Conservation (phyloP, 2,888 invertebrate species). For the Erebia aethiops region DNA sequence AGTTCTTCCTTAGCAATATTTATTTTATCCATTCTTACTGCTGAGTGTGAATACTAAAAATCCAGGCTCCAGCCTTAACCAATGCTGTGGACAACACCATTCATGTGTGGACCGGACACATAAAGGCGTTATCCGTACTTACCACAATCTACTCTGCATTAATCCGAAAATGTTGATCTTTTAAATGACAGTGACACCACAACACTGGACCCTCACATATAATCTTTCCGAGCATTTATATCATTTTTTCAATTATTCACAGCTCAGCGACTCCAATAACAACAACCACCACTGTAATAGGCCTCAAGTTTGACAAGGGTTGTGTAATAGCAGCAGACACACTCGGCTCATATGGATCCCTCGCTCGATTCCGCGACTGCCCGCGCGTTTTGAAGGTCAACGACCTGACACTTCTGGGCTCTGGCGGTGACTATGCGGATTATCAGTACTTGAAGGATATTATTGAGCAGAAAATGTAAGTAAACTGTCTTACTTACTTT, state of each 20-base stretch:
- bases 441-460: conserved; percentile 94
- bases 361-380: conserved; percentile 94
- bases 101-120: not conserved
- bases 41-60: no score
- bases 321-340: conserved; percentile 96
- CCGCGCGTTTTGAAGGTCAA: conserved; percentile 95
- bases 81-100: no score
- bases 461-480: conserved; percentile 93
- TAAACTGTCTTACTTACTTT: conserved; percentile 42
- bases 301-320: conserved; percentile 93
- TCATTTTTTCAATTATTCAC: conserved; percentile 17
- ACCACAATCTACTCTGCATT: no score
- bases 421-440: conserved; percentile 98
- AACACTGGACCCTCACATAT: no score
- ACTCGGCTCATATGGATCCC: conserved; percentile 95
- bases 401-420: conserved; percentile 93
- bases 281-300: conserved; percentile 96
- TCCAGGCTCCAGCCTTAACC: no score
- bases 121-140: not conserved
- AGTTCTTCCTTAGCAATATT: no score
- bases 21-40: no score
- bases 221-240: no score
- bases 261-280: conserved; percentile 87
- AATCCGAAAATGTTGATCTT: no score
- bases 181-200: no score